Conservation (phyloP, 2,113 vertebrate genomes). For the Muntiacus muntjak region DNA sequence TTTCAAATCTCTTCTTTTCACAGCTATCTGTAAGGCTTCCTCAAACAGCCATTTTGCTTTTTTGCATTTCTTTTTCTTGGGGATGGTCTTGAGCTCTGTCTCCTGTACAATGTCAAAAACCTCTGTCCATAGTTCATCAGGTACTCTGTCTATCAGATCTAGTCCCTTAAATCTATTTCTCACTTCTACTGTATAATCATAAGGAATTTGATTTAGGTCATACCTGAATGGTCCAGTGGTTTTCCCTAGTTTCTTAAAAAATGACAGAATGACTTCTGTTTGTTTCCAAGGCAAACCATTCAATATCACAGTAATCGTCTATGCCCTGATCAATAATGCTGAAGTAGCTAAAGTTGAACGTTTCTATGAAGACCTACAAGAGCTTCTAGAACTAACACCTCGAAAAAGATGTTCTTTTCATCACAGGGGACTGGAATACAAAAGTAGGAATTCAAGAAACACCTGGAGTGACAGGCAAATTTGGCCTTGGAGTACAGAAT, state of each 20-base stretch:
- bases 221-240: not conserved
- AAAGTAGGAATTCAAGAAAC: not conserved
- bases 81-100: not conserved
- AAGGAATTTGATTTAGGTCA: not conserved
- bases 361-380: not conserved
- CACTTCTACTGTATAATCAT: not conserved
- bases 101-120: not conserved
- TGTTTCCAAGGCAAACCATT: not conserved
- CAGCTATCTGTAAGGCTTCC: not conserved
- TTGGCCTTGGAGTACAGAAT: not conserved
- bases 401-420: not conserved
- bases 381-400: not conserved
- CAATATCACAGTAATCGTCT: not conserved
- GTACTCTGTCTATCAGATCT: not conserved
- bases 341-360: not conserved
- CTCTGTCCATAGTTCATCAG: not conserved
- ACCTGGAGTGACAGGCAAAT: not conserved
- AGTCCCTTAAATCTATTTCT: not conserved
- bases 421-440: not conserved
- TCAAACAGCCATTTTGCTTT: not conserved
- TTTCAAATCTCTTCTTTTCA: not conserved
- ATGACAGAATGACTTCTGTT: not conserved
- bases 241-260: not conserved
- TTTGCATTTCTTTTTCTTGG: not conserved
- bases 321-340: not conserved